phyloP scores from a whole-genome alignment of 2,113 vertebrate genomes.

The Anarrhichthys ocellatus region DNA sequence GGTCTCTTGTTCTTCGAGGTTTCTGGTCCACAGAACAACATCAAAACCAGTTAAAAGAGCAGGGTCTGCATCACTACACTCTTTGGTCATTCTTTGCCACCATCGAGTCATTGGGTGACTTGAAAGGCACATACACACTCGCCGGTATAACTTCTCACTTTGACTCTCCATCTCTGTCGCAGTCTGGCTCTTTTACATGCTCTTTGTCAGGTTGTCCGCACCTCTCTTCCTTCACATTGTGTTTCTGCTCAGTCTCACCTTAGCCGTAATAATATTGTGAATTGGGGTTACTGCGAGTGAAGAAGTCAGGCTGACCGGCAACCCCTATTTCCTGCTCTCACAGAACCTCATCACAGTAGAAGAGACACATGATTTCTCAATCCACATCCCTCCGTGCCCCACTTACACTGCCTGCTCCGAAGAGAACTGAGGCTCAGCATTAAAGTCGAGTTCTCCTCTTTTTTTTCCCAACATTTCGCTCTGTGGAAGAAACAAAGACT shows the following conservation, averaged over 20 bases:
- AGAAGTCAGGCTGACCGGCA: constrained; percentile 66
- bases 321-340: constrained; percentile 73
- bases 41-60: constrained; percentile 49
- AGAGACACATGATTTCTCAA: constrained; percentile 64
- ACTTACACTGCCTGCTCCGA: constrained; percentile 44
- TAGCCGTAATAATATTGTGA: constrained; percentile 75
- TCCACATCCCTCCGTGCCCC: constrained; percentile 40
- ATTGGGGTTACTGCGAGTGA: constrained; percentile 68
- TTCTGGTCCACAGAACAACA: constrained; percentile 60
- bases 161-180: constrained; percentile 34
- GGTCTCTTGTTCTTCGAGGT: constrained; percentile 49
- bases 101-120: constrained; percentile 25
- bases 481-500: neutral
- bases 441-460: neutral
- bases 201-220: constrained; percentile 26
- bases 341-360: constrained; percentile 69
- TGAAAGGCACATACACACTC: constrained; percentile 11
- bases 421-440: constrained; percentile 9
- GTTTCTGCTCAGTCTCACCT: constrained; percentile 63
- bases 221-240: constrained; percentile 33
- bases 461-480: neutral
- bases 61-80: constrained; percentile 6
- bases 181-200: constrained; percentile 25
- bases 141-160: neutral
- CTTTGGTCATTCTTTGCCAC: constrained; percentile 27